phyloP scores from a whole-genome alignment of 2,113 vertebrate species.

The Hyperopisus bebe region DNA sequence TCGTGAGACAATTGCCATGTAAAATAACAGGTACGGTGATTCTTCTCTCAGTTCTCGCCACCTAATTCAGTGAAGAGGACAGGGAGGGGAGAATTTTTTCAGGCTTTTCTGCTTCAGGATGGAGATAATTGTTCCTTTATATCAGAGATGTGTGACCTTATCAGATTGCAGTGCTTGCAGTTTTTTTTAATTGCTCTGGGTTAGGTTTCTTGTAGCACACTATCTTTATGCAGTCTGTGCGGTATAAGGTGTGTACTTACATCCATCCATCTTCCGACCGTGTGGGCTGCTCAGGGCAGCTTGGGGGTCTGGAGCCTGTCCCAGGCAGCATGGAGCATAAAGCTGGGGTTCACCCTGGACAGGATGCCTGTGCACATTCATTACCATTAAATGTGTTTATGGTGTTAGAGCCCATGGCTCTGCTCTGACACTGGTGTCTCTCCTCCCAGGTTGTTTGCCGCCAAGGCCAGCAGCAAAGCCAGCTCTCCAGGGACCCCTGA shows the following conservation, averaged over 20 bases:
- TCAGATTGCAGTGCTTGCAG: neutral
- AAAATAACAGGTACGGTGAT: neutral
- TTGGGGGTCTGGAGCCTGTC: neutral
- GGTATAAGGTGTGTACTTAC: neutral
- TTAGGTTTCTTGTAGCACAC: neutral
- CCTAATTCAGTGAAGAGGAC: neutral
- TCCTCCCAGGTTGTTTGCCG: slow-evolving; percentile 89
- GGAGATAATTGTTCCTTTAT: neutral
- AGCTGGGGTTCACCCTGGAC: neutral
- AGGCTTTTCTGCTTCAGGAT: neutral
- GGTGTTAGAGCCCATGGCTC: neutral
- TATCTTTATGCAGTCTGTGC: neutral
- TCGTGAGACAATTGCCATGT: neutral
- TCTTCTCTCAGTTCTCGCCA: neutral
- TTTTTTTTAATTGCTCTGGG: neutral
- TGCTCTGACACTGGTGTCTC: neutral
- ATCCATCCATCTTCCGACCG: neutral
- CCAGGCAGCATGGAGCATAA: neutral
- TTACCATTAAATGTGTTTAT: neutral
- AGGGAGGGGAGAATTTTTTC: neutral
- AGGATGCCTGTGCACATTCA: neutral
- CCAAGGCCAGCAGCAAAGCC: slow-evolving; percentile 92
- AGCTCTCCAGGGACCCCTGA: slow-evolving; percentile 86
- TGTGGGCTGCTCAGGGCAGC: neutral
- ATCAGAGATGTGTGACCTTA: neutral